Evolutionary conservation across 1,140 invertebrate species (phyloP), one percentile per base, ranked within the genome.

Genomic region (Pteromalus puparum): DNA sequence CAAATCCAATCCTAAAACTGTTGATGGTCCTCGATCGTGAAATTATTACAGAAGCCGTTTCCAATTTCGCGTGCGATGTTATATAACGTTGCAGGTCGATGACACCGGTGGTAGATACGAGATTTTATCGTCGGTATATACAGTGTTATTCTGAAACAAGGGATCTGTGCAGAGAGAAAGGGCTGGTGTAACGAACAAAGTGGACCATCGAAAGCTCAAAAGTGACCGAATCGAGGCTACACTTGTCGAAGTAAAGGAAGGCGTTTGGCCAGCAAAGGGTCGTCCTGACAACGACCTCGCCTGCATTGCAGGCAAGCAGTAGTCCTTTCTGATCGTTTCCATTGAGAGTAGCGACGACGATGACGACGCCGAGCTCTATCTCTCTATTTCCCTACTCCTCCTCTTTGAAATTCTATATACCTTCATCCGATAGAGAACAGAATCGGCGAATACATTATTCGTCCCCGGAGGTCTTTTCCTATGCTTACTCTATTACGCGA

Each of bases 261-360:
- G 26, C 67, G 21, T 61, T 61, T 61, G 67, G 7, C 24, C 67
- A 28, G 67, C 9, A 28, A 26, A 91, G 91, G 91, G 91, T 92
- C 90, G 89, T 88, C 91, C 91, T 92, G 91, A 92, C 92, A 92
- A 92, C 92, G 91, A 90, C 91, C 90, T 91, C 91, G 90, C 91
- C 91, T 92, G 91, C 91, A 92, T 89, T 92, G 91, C 92, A 28
- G 67, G 24, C 88, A n/a, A n/a, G 89, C 88, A 42, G n/a, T 7
- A 42, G 86, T 87, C 78, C 65, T 75, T 74, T 74, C 34, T 15
- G 72, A 42, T 74, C 34, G 72, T 61, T 61, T 61, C 6, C 53
- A 61, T 42, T 42, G 38, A 42, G 38, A 42, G 9, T 42, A 42
- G 38, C 38, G 38, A 42, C 38, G 38, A 42, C 7, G 38, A 42